Percentiles rank a stretch among this genome's conserved stretches.
phyloP scores from a whole-genome alignment of 1,140 invertebrate genomes.

The Maniola jurtina region DNA sequence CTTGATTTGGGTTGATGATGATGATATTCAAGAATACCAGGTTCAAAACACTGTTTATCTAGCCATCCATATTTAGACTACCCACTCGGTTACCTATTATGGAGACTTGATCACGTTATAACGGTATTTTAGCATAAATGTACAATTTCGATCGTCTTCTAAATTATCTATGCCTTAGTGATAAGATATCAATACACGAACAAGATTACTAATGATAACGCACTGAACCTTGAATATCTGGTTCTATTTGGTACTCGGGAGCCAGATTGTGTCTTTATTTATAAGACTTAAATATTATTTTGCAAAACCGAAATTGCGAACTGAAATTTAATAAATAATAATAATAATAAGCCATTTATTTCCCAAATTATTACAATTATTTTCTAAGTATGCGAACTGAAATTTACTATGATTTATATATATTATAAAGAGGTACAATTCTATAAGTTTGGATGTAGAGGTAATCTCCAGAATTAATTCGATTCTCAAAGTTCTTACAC shows the following conservation, averaged over 20 bases:
- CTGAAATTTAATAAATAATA: not conserved
- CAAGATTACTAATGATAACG: conserved; percentile 2
- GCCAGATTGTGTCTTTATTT: not conserved
- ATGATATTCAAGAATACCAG: not conserved
- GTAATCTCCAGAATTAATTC: no score
- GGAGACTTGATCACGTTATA: not conserved
- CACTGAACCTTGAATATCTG: conserved; percentile 2
- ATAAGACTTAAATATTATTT: not conserved
- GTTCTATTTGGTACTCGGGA: not conserved
- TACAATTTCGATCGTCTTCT: conserved; percentile 5
- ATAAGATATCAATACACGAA: conserved; percentile 3
- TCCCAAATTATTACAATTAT: no score
- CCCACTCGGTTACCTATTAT: not conserved
- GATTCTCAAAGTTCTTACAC: no score
- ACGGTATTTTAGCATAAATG: not conserved
- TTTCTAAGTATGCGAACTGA: not conserved
- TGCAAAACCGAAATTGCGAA: not conserved
- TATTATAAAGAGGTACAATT: no score
- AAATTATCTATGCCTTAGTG: conserved; percentile 4
- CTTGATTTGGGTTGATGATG: no score
- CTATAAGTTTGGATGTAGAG: no score
- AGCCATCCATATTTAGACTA: not conserved
- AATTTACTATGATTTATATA: no score
- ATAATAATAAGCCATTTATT: no score
- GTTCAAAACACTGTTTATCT: not conserved